Evolutionary conservation across 2,797 vertebrate species (phyloP).

Genomic region (Molossus alvarezi): DNA sequence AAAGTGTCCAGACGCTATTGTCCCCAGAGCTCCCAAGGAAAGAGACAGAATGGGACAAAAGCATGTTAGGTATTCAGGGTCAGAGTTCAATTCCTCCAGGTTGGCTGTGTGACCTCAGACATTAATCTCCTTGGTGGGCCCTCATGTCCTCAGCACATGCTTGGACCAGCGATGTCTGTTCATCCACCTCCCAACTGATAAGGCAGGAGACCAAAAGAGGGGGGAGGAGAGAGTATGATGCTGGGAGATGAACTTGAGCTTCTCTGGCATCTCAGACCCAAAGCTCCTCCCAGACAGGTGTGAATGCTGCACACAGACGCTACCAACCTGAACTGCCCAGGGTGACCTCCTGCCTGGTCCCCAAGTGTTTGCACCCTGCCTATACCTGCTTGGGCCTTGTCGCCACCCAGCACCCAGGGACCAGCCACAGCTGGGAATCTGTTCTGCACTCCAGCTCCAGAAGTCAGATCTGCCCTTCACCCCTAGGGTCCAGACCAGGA

Average conservation of each 20-base stretch:
- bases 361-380: neutral
- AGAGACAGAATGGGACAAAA: neutral
- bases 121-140: neutral
- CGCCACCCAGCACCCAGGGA: neutral
- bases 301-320: neutral
- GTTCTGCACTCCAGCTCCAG: neutral
- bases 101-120: neutral
- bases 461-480: neutral
- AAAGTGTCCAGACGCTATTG: neutral
- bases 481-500: neutral
- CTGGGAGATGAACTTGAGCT: neutral
- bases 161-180: neutral
- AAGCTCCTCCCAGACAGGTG: neutral
- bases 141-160: neutral
- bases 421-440: neutral
- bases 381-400: neutral
- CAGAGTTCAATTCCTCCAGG: neutral
- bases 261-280: neutral
- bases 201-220: neutral
- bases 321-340: neutral
- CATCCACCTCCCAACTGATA: neutral
- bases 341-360: neutral
- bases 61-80: neutral
- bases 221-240: neutral
- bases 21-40: neutral